Percentiles rank a stretch among this genome's conserved stretches.
Conservation (phyloP, 2,797 vertebrate species). For the Sebastes aleutianus region DNA sequence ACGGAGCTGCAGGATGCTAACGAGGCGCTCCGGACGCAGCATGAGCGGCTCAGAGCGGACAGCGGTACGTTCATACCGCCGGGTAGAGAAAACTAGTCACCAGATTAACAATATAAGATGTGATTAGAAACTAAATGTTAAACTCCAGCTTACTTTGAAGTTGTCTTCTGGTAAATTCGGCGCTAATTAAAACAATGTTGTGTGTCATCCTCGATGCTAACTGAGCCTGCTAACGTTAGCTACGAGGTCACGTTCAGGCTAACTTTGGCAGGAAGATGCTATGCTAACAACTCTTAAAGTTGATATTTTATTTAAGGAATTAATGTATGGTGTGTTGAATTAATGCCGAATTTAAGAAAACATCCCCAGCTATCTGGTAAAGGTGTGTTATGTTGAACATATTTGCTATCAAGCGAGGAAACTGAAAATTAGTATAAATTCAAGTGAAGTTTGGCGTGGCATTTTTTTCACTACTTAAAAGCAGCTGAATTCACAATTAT, state of each 20-base stretch:
- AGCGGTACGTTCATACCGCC: slow-evolving; percentile 81
- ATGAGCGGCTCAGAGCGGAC: slow-evolving; percentile 92
- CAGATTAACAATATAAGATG: not conserved
- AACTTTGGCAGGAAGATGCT: slow-evolving; percentile 4
- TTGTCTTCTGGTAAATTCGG: not conserved
- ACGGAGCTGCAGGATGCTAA: slow-evolving; percentile 90
- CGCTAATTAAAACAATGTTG: no score
- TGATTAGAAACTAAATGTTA: accelerated
- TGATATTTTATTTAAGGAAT: not conserved
- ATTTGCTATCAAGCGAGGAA: not conserved
- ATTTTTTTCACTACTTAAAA: not conserved
- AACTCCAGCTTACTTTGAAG: accelerated
- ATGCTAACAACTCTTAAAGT: not conserved
- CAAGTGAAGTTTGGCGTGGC: not conserved
- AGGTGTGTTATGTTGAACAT: not conserved
- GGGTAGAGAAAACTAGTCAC: accelerated
- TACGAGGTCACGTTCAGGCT: slow-evolving; percentile 14
- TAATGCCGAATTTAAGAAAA: not conserved
- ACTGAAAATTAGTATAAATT: not conserved
- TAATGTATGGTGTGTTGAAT: not conserved
- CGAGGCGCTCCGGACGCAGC: slow-evolving; percentile 85
- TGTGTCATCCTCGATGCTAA: not conserved
- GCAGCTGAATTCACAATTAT: accelerated
- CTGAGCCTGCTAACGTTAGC: slow-evolving; percentile 21
- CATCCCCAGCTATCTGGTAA: accelerated